Base-by-base conservation (phyloP, 2,888 invertebrate genomes). In the Arrhopalites spinosus region DNA sequence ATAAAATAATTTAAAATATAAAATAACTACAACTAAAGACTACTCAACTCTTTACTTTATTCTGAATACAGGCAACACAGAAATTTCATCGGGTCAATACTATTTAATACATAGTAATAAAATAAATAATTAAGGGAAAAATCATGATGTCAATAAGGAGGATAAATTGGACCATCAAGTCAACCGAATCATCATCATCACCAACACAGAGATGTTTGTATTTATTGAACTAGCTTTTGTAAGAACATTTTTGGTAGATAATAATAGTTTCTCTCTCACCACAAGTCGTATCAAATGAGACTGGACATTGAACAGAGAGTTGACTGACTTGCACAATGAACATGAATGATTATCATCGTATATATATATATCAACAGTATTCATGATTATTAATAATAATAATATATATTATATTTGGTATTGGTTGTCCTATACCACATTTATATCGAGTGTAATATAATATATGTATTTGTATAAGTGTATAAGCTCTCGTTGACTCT, bases 161-260 rank as follows among this genome's bases (percentile, higher is more conserved):
- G 36, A 36, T 7, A 36, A 36, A 11, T 36, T 11, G 36, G 3
- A 11, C 11, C 36, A n/a, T n/a, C n/a, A n/a, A 87, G 85, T 87
- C 74, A 74, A 72, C 72, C 72, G 63, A 61, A 72, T 72, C 72
- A 72, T 72, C 72, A 72, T 72, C 72, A 72, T 63, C 72, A 72
- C 43, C 72, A 36, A 36, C 36, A 36, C 36, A 36, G 36, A 61
- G 61, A 61, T 27, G 63, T 72, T 71, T 72, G 27, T 68, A 25
- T 68, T 68, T 47, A 67, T 67, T 45, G 30, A 47, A 47, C 47
- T 25, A n/a, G 29, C 50, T 20, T 68, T 25, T 67, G 25, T 23
- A 36, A 23, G n/a, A 36, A 20, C 5, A 20, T 25, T 23, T 8
- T 15, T 23, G 20, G 20, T 20, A 59, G 25, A 59, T 59, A 27